These are phyloP conservation scores for Holothuria glaberrima DNA, from an alignment of 35 echinoderm and acorn worm species.

Conservation along the genomic window DNA sequence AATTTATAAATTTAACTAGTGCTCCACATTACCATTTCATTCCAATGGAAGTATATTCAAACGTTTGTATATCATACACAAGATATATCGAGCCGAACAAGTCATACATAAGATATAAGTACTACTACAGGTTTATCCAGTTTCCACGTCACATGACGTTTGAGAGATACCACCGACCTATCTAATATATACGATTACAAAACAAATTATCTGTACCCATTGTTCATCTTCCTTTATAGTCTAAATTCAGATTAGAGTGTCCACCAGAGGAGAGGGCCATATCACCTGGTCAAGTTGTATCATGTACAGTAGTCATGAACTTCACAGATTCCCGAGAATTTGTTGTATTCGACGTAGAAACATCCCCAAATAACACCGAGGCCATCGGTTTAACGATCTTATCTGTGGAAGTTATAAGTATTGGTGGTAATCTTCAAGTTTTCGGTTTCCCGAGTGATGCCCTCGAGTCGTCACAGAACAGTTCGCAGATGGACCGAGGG, in stretches of 20 bases:
- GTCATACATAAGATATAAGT: too few relatives aligned
- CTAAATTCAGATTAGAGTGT: slow-evolving; percentile 15
- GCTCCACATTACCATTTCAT: background rate
- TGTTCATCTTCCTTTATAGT: background rate
- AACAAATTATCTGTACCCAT: too few relatives aligned
- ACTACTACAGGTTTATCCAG: too few relatives aligned
- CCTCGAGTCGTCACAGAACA: background rate
- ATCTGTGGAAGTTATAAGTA: background rate
- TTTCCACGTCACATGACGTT: too few relatives aligned
- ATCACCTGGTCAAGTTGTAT: background rate
- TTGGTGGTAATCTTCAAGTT: background rate
- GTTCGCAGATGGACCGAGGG: background rate
- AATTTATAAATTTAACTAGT: too few relatives aligned
- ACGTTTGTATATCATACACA: too few relatives aligned
- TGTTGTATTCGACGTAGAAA: slow-evolving; percentile 3
- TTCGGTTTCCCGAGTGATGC: background rate
- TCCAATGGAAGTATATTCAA: too few relatives aligned
- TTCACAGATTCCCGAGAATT: slow-evolving; percentile 18
- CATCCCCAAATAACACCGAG: background rate
- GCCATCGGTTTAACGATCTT: background rate
- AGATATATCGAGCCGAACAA: too few relatives aligned
- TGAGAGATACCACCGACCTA: too few relatives aligned
- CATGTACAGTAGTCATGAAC: slow-evolving; percentile 8
- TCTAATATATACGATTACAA: too few relatives aligned
- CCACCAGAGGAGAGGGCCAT: background rate